phyloP scores from a whole-genome alignment of 2,113 vertebrate species.

The Sprattus sprattus region DNA sequence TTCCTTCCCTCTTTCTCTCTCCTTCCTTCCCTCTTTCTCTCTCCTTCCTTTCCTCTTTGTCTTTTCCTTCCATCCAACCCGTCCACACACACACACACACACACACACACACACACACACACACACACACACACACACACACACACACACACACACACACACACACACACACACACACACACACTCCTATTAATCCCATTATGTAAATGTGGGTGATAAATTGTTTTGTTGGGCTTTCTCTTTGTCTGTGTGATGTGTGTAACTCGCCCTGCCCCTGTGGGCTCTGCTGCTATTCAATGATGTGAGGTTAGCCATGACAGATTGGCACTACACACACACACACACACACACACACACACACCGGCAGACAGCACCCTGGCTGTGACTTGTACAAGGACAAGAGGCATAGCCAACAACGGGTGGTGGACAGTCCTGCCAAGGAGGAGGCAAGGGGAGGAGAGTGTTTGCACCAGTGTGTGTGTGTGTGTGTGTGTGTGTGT shows the following conservation, averaged over 20 bases:
- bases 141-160: neutral
- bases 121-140: neutral
- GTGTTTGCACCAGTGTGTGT: neutral
- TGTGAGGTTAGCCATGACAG: conserved; percentile 46
- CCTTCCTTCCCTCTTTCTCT: neutral
- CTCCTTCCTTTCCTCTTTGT: neutral
- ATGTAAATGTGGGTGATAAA: conserved; percentile 66
- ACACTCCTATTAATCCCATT: conserved; percentile 66
- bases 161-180: conserved; percentile 15
- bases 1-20: neutral
- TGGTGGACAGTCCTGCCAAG: neutral
- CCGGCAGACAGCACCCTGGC: neutral
- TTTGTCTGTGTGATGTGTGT: conserved; percentile 21
- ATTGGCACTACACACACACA: conserved; percentile 48
- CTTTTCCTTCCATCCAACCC: conserved; percentile 25
- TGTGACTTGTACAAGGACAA: neutral
- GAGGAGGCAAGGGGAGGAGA: neutral
- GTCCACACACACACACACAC: neutral
- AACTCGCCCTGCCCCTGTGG: conserved; percentile 43
- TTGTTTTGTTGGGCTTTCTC: conserved; percentile 29
- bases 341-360: conserved; percentile 28
- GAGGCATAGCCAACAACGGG: neutral
- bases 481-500: neutral
- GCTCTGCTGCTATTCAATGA: conserved; percentile 45
- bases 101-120: neutral